phyloP scores from a whole-genome alignment of 2,888 invertebrate species.

The Lamproptera curius region DNA sequence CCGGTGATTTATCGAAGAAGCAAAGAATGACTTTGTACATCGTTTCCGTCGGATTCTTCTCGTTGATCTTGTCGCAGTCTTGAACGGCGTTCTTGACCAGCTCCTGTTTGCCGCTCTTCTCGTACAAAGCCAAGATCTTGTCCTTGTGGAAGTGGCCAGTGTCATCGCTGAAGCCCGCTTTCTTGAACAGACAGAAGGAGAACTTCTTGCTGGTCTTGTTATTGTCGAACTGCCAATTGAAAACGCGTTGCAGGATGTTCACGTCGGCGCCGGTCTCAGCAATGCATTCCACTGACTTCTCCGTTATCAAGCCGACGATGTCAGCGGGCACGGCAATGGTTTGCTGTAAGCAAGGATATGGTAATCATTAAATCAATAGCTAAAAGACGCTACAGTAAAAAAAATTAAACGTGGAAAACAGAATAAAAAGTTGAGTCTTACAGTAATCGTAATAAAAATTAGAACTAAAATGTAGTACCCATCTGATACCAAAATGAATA shows the following conservation, averaged over 20 bases:
- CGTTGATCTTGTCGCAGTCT: slow-evolving; percentile 10
- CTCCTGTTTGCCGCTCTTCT: slow-evolving; percentile 5
- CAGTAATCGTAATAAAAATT: too few relatives aligned
- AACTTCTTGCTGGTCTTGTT: slow-evolving; percentile 46
- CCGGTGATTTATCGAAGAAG: slow-evolving; percentile 16
- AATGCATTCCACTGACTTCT: slow-evolving; percentile 30
- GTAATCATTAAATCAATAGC: too few relatives aligned
- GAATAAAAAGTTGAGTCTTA: too few relatives aligned
- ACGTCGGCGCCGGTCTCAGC: slow-evolving; percentile 25
- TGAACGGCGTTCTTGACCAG: neutral
- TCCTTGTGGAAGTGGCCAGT: slow-evolving; percentile 45
- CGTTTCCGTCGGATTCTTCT: slow-evolving; percentile 7
- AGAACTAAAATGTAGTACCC: too few relatives aligned
- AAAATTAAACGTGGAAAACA: too few relatives aligned
- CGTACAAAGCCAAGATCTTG: slow-evolving; percentile 28
- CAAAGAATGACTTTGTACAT: slow-evolving; percentile 11
- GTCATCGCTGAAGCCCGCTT: slow-evolving; percentile 33
- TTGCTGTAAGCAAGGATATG: too few relatives aligned
- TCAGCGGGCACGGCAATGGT: too few relatives aligned
- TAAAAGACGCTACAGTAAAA: too few relatives aligned
- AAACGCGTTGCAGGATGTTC: slow-evolving; percentile 29
- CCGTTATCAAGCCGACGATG: too few relatives aligned
- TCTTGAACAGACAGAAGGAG: slow-evolving; percentile 46
- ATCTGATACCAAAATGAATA: too few relatives aligned
- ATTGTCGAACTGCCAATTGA: slow-evolving; percentile 41